These are phyloP conservation scores for Morpho deidamia DNA, from an alignment of 2,888 invertebrate species.

Conservation along the genomic window DNA sequence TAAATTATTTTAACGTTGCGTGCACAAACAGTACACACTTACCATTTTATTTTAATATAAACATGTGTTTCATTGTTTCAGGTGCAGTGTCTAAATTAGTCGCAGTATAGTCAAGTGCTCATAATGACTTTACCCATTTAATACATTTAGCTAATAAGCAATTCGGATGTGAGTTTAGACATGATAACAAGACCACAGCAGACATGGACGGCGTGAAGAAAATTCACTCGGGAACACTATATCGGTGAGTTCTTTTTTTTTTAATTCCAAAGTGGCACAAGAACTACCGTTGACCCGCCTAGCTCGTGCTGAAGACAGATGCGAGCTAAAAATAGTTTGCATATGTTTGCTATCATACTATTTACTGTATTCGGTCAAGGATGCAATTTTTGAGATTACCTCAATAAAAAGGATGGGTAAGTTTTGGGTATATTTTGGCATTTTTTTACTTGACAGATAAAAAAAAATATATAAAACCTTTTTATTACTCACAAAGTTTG, in stretches of 20 bases:
- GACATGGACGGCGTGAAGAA: constrained; percentile 75
- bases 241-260: constrained; percentile 56
- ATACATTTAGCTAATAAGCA: constrained; percentile 48
- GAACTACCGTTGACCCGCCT: constrained; percentile 27
- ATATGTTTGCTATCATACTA: constrained; percentile 17
- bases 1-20: background rate
- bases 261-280: constrained; percentile 17
- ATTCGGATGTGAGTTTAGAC: constrained; percentile 37
- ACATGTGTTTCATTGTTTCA: constrained; percentile 17
- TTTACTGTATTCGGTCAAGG: constrained; percentile 11
- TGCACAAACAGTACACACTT: background rate
- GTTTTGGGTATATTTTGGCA: too few species aligned
- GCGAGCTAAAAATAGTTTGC: constrained; percentile 29
- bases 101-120: constrained; percentile 23
- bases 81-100: constrained; percentile 14
- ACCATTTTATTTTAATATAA: background rate
- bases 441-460: too few species aligned
- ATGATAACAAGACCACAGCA: constrained; percentile 59
- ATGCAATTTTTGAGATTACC: background rate
- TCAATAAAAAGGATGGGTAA: too few species aligned
- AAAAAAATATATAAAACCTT: too few species aligned
- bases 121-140: constrained; percentile 55
- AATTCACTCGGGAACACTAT: constrained; percentile 73
- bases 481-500: too few species aligned
- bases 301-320: constrained; percentile 27